Evolutionary conservation across 1,140 invertebrate genomes (phyloP), one percentile per base, ranked within the genome.

Genomic region (Drosophila trapezifrons): DNA sequence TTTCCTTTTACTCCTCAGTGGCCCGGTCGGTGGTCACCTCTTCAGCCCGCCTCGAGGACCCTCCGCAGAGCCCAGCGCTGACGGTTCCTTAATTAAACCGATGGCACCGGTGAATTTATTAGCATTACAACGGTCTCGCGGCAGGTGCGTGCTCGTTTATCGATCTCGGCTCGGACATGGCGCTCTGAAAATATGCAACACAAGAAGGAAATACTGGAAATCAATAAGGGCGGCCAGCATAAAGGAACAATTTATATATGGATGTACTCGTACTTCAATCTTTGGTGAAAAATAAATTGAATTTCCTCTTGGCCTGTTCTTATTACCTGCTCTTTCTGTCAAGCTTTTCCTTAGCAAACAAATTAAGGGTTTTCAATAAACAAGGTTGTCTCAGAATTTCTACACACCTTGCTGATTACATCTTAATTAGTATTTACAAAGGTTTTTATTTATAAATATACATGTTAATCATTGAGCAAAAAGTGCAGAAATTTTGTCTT

Each of bases 61-160:
- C 65, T 45, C 27, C 46, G 15, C 37, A 12, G 35, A 32, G 60
- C 51, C 47, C 63, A 29, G 62, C 22, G 15, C 65, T 54, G 66
- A 45, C 38, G 67, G 42, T 71, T 71, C 52, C 56, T 73, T 73
- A 73, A 73, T 73, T 73, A 73, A 73, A 73, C 38, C 40, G 47
- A 60, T 73, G 55, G 70, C 70, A 51, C 38, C 15, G 60, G 8
- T 22, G 40, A 62, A 73, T 73, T 73, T 60, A 73, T 73, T 73
- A 62, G 69, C 70, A 73, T 73, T 51, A 51, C 69, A 59, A 51
- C 54, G 45, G 22, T 46, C 43, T 13, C 3, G 67, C 66, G 69
- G 58, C 69, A 72, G 69, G 69, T 72, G 69, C 69, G 66, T 71
- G 69, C 69, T 58, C 51, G 27, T 17, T 17, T 58, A 71, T 38